Percentiles rank a stretch among this genome's conserved stretches.
phyloP scores from a whole-genome alignment of 2,888 invertebrate species.

The Phragmatobia fuliginosa region DNA sequence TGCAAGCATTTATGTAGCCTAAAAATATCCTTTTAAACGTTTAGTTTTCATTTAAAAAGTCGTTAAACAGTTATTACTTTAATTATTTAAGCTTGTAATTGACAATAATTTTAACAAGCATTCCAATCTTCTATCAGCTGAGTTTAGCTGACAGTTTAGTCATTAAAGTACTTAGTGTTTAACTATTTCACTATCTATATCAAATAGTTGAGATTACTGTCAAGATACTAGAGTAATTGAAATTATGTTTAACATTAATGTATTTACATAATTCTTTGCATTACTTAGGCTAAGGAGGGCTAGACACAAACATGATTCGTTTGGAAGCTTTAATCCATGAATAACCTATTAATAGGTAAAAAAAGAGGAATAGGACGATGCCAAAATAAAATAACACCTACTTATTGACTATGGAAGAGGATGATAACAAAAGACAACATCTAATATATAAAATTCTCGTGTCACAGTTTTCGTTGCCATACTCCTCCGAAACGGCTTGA shows the following conservation, averaged over 20 bases:
- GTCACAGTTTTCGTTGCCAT: too few relatives aligned
- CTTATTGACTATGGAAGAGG: too few relatives aligned
- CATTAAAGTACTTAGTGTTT: slow-evolving; percentile 8
- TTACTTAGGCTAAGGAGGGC: not conserved
- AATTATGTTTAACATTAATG: slow-evolving; percentile 8
- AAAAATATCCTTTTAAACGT: not conserved
- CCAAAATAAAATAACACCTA: too few relatives aligned
- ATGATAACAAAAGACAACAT: too few relatives aligned
- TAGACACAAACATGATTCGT: not conserved
- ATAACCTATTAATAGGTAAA: too few relatives aligned
- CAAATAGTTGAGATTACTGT: slow-evolving; percentile 2
- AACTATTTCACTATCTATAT: not conserved
- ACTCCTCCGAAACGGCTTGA: too few relatives aligned
- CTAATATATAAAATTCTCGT: too few relatives aligned
- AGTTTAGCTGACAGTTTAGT: not conserved
- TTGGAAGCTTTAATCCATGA: not conserved
- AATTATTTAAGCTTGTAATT: not conserved
- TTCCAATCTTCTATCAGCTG: not conserved
- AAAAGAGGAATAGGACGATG: too few relatives aligned
- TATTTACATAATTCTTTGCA: slow-evolving; percentile 9
- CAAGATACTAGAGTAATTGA: slow-evolving; percentile 10
- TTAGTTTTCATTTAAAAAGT: not conserved
- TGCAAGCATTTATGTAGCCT: not conserved
- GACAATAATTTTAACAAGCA: not conserved
- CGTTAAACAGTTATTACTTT: not conserved